These are phyloP conservation scores for Melanotaenia nigrans DNA, from an alignment of 2,797 vertebrate species.

Conservation along the genomic window DNA sequence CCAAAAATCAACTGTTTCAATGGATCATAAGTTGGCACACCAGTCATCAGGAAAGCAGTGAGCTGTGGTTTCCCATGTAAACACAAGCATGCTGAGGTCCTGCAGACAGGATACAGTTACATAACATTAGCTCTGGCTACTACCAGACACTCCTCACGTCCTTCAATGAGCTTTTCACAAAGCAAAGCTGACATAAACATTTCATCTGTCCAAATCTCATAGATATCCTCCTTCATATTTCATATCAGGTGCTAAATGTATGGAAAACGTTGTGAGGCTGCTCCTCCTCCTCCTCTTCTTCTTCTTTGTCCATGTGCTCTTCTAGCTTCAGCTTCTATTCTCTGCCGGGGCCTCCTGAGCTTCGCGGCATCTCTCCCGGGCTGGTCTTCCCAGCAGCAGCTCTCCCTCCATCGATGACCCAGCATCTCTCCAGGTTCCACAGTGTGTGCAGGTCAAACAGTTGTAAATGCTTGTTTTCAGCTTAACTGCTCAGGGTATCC, in stretches of 20 bases:
- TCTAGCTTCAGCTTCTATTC: conserved; percentile 47
- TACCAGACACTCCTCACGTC: not conserved
- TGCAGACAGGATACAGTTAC: not conserved
- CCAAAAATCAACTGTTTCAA: not conserved
- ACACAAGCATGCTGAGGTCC: not conserved
- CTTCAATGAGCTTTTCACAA: conserved; percentile 19
- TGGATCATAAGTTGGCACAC: not conserved
- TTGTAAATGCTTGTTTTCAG: conserved; percentile 38
- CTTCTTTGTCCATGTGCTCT: not conserved
- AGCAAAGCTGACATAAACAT: conserved; percentile 9
- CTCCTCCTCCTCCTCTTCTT: conserved; percentile 38
- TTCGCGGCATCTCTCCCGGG: conserved; percentile 40
- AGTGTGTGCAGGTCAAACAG: conserved; percentile 36
- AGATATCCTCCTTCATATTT: conserved; percentile 10
- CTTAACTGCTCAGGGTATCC: conserved; percentile 62
- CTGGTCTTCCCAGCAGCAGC: conserved; percentile 29
- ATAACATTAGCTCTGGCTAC: not conserved
- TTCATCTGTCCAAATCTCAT: conserved; percentile 41
- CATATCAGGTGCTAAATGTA: conserved; percentile 47
- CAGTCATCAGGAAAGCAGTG: not conserved
- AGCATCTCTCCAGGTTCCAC: conserved; percentile 29
- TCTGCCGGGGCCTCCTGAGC: conserved; percentile 45
- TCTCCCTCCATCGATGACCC: conserved; percentile 7
- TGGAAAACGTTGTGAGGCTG: not conserved
- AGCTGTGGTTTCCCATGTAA: not conserved